phyloP scores from a whole-genome alignment of 2,113 vertebrate genomes.

The Etia nguti region DNA sequence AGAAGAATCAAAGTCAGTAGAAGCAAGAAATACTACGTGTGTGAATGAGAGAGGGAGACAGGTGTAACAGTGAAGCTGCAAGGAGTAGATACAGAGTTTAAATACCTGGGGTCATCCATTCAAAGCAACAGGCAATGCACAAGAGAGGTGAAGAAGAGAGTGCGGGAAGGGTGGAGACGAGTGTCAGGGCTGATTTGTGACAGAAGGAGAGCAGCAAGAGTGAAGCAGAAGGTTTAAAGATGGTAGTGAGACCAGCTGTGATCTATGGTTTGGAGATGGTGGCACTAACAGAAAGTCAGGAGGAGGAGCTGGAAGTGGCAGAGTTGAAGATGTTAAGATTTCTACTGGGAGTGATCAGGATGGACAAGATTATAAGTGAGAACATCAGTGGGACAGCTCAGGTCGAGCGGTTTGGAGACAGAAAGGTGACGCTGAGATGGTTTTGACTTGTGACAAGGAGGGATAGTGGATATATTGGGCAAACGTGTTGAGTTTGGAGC shows the following conservation, averaged over 20 bases:
- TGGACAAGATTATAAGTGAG: accelerated
- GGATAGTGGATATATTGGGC: background rate
- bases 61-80: background rate
- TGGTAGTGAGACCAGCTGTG: accelerated
- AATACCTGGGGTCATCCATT: background rate
- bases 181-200: background rate
- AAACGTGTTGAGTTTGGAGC: background rate
- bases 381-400: accelerated
- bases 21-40: too few relatives aligned
- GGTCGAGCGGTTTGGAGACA: background rate
- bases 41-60: too few relatives aligned
- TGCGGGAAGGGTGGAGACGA: accelerated
- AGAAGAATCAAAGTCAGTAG: too few relatives aligned
- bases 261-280: background rate
- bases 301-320: background rate
- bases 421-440: background rate
- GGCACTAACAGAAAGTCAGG: background rate
- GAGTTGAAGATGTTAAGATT: background rate
- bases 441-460: accelerated
- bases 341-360: background rate
- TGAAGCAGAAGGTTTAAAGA: background rate
- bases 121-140: background rate
- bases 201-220: background rate
- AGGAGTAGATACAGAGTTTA: background rate
- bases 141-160: background rate